These are phyloP conservation scores for Hanleya hanleyi DNA, from an alignment of 2,888 invertebrate genomes.

Conservation along the genomic window DNA sequence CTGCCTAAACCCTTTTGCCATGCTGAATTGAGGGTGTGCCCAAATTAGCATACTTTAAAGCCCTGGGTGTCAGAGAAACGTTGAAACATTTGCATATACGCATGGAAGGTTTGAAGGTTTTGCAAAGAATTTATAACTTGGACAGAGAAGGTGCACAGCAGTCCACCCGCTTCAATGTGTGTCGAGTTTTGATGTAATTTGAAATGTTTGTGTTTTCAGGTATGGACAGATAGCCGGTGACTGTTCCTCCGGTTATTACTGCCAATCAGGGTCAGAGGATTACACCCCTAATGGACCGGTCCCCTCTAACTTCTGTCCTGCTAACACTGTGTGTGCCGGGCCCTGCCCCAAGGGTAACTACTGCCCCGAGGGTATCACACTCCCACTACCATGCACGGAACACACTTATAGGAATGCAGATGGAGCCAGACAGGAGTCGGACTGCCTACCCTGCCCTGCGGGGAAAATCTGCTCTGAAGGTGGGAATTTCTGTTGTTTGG, in stretches of 20 bases:
- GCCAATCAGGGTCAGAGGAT: constrained; percentile 62
- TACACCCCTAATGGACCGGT: constrained; percentile 56
- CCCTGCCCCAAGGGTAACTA: constrained; percentile 67
- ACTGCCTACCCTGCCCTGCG: constrained; percentile 67
- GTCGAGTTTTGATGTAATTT: neutral
- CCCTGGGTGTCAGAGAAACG: too few species aligned
- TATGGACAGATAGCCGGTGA: constrained; percentile 60
- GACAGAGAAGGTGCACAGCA: too few species aligned
- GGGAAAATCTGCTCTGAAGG: constrained; percentile 65
- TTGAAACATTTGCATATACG: too few species aligned
- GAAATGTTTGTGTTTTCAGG: constrained; percentile 40
- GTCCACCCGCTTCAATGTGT: too few species aligned
- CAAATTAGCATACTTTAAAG: too few species aligned
- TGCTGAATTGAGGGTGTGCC: too few species aligned
- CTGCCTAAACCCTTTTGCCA: too few species aligned
- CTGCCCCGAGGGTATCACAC: constrained; percentile 57
- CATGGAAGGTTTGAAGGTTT: too few species aligned
- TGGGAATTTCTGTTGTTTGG: constrained; percentile 24
- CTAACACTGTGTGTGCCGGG: constrained; percentile 62
- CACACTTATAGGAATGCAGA: constrained; percentile 56
- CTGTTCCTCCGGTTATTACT: constrained; percentile 68
- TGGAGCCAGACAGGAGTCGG: constrained; percentile 56
- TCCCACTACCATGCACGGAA: constrained; percentile 65
- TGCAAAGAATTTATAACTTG: too few species aligned
- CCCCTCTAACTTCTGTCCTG: constrained; percentile 45